Evolutionary conservation across 2,797 vertebrate genomes (phyloP).

Genomic region (Sardinella longiceps): DNA sequence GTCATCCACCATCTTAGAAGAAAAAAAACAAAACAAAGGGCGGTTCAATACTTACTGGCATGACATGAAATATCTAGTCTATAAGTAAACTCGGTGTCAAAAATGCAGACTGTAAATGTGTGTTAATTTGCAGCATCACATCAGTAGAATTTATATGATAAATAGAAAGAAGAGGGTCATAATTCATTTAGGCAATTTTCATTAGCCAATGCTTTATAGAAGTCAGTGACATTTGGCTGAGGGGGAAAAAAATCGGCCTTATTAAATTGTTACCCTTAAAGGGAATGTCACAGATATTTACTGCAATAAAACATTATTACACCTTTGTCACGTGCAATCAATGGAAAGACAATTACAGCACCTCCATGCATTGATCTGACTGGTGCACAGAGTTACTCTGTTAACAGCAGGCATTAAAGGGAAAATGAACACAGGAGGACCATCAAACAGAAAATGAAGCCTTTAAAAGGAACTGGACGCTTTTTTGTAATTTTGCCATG

Average conservation of each 20-base stretch:
- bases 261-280: conserved; percentile 7
- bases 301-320: conserved; percentile 20
- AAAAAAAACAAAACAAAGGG: background rate
- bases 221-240: conserved; percentile 16
- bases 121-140: background rate
- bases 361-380: conserved; percentile 1
- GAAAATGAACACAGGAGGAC: background rate
- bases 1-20: background rate
- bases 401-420: background rate
- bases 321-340: conserved; percentile 18
- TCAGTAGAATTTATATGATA: background rate
- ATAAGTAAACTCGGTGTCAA: background rate
- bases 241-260: background rate
- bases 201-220: background rate
- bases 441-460: background rate
- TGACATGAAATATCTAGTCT: background rate
- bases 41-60: background rate
- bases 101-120: too few relatives aligned
- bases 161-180: background rate
- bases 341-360: conserved; percentile 17
- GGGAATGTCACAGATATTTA: conserved; percentile 18
- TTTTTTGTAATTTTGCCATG: background rate
- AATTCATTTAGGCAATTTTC: conserved; percentile 6
- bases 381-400: background rate
- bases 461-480: background rate